Evolutionary conservation across 2,888 invertebrate species (phyloP), one percentile per base, ranked within the genome.

Genomic region (Gerosis bhagava): DNA sequence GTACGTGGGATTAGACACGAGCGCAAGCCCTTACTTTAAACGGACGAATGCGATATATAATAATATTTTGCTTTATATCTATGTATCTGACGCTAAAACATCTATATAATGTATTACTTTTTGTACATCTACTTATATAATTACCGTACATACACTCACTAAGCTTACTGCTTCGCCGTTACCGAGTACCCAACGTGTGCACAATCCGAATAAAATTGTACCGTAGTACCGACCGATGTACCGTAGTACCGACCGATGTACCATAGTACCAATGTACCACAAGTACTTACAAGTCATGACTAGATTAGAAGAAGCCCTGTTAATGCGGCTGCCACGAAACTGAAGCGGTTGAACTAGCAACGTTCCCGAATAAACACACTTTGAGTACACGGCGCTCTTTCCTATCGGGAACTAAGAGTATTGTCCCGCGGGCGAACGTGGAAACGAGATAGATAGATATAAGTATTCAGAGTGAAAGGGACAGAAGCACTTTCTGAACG

Each of bases 41-140:
- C 88, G 88, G 88, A 88, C 88, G 88, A 86, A 88, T 88, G 87
- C 88, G 83, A 86, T 87, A 87, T 87, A 87, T 86, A 87, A 87
- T 86, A 67, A 83, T 84, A 84, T 83, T 82, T 88, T 86, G 86
- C 84, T 83, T 87, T 87, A 87, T 83, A 87, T 78, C 86, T 87
- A 87, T 86, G 82, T 87, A 87, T 87, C 83, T 88, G 88, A 87
- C 87, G 83, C 88, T 88, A 88, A 81, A 88, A 88, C 88, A 88
- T 87, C 87, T 88, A 88, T 87, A 87, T 86, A 86, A 86, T 86
- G 87, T 86, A 84, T 87, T 88, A 87, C 81, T 86, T 88, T 82
- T 87, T 88, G 87, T 88, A 88, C 88, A 88, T 88, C 88, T 88
- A 88, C 88, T 88, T 88, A 87, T 80, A 83, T 77, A 80, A 75